Evolutionary conservation across 2,888 invertebrate species (phyloP), one percentile per base, ranked within the genome.

Genomic region (Plagodis dolabraria): DNA sequence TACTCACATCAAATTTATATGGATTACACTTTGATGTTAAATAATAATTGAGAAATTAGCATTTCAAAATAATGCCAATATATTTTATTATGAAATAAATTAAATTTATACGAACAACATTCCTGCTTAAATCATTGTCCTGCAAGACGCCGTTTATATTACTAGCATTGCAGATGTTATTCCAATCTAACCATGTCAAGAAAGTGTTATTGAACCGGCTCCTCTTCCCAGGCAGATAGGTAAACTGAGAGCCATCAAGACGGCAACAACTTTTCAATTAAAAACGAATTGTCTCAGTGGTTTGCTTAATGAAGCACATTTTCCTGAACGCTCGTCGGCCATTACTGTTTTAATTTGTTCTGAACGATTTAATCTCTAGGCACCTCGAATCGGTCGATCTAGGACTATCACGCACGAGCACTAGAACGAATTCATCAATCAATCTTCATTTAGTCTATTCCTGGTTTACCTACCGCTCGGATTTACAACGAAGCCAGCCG

Each of bases 341-440:
- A 57, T 46, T 65, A 60, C 59, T 59, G 63, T 57, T 67, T 64
- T 60, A 65, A 70, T 74, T 70, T 10, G 55, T 60, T 60, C 54
- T 10, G 45, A 65, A 47, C 64, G 58, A 67, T 57, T 61, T 64
- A 60, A 67, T 47, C 52, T 65, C 62, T 60, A 47, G 53, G 61
- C 12, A 43, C 10, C 10, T 43, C 43, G 11, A 43, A 12, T 11
- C 53, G n/a, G 34, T n/a, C 54, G 63, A 70, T 63, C 56, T 67
- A 71, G 69, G 61, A 60, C 71, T 71, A 70, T 72, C 71, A 67
- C 69, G 67, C 70, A 65, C 62, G 54, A 53, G 45, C 43, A 51
- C 47, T 57, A 56, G 49, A 53, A 22, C 47, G 42, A 9, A 46
- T 53, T 48, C 22, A 50, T 51, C 11, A 4, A 58, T 62, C 50